Conservation (phyloP, 2,888 invertebrate species). For the Abrostola tripartita region DNA sequence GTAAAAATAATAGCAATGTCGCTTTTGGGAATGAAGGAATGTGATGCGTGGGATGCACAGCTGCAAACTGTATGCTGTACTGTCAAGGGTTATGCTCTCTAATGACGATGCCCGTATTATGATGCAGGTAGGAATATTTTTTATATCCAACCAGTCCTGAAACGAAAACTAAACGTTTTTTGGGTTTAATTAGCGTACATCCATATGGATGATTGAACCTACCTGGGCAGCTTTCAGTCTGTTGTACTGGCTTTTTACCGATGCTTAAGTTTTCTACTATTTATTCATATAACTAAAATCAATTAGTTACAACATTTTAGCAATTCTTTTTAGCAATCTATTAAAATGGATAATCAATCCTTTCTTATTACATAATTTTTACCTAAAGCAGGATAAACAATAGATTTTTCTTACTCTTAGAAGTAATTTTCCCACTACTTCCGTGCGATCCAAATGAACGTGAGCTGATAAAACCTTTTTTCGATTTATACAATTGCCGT, state of each 20-base stretch:
- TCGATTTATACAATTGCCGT: conserved; percentile 62
- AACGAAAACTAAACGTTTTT: no score
- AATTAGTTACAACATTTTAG: no score
- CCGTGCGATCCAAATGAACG: conserved; percentile 63
- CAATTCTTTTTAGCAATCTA: no score
- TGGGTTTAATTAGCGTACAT: no score
- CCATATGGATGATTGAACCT: no score
- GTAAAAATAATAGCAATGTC: conserved; percentile 67
- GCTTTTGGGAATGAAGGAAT: conserved; percentile 60
- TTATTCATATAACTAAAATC: no score
- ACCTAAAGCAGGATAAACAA: not conserved
- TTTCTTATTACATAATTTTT: not conserved
- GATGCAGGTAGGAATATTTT: conserved; percentile 71
- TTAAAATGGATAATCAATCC: not conserved
- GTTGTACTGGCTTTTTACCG: no score
- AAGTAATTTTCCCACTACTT: conserved; percentile 69
- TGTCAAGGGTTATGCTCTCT: conserved; percentile 54
- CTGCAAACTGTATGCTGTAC: conserved; percentile 69
- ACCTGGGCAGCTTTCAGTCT: no score
- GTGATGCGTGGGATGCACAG: conserved; percentile 70
- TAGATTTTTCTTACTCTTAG: conserved; percentile 62
- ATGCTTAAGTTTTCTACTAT: no score
- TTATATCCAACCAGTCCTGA: conserved; percentile 70
- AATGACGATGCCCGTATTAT: conserved; percentile 61
- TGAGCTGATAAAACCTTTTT: conserved; percentile 58